A percentile compares a stretch with the other conserved stretches of the same genome.
These are phyloP conservation scores for Drosophila littoralis DNA, from an alignment of 1,140 invertebrate species.

Conservation along the genomic window DNA sequence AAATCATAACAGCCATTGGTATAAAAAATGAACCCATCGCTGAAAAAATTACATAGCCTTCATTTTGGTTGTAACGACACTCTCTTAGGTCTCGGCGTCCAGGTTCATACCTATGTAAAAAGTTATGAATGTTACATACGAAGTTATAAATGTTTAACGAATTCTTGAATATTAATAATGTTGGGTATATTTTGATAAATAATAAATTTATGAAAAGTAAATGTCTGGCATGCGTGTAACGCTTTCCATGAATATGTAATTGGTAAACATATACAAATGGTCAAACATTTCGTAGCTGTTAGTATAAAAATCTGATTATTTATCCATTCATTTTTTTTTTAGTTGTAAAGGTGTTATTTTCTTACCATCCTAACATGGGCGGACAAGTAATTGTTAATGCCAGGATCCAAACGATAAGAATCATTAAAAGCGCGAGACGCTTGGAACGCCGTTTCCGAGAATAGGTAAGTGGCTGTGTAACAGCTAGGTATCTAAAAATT, in stretches of 20 bases:
- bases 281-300: too few relatives aligned
- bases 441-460: constrained; percentile 91
- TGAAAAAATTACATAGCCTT: constrained; percentile 94
- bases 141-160: too few relatives aligned
- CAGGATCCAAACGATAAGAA: constrained; percentile 92
- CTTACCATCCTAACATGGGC: constrained; percentile 91
- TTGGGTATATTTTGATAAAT: too few relatives aligned
- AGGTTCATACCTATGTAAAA: constrained; percentile 87
- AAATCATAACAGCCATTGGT: constrained; percentile 95
- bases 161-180: too few relatives aligned
- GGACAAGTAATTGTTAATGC: constrained; percentile 93
- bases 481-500: constrained; percentile 89
- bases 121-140: too few relatives aligned
- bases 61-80: constrained; percentile 92
- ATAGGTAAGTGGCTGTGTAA: constrained; percentile 93
- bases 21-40: constrained; percentile 97
- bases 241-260: too few relatives aligned
- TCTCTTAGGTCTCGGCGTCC: constrained; percentile 86
- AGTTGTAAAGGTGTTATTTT: too few relatives aligned
- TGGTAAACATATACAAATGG: too few relatives aligned
- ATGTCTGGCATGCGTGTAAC: too few relatives aligned
- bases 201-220: too few relatives aligned
- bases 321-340: too few relatives aligned
- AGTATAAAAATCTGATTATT: too few relatives aligned
- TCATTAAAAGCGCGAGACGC: constrained; percentile 91